Evolutionary conservation across 2,797 vertebrate genomes (phyloP), one percentile per base, ranked within the genome.

Genomic region (Characodon lateralis): DNA sequence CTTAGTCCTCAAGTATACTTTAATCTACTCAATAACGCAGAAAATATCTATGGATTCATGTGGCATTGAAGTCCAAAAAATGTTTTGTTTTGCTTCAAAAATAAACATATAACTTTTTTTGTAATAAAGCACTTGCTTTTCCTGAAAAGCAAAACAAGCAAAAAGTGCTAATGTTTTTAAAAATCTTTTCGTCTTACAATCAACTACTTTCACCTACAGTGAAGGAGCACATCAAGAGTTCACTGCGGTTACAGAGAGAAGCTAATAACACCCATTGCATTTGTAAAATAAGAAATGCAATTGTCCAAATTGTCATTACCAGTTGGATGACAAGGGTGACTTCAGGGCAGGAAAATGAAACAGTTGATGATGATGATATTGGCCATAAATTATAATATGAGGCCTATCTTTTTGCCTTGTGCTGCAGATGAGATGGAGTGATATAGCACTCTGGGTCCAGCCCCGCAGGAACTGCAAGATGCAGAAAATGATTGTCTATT

Each of bases 361-460:
- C 55, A 39, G 73, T 80, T 82, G 51, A 89, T 84, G 84, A 87
- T 88, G 80, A 89, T 84, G 83, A 93, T 88, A 86, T 88, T 83
- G 91, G 66, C 78, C 72, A 82, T 90, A 82, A 85, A 91, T 89
- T 86, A 78, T 79, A 85, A 88, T 86, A 78, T 78, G 74, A 59
- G 76, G 43, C 71, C 84, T 87, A 84, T 88, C 72, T 87, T 77
- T 85, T 71, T 77, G 53, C 87, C 78, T 83, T 35, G 51, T 48
- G 71, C 72, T 0, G 56, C 74, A 86, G 78, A 91, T 76, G 79
- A 91, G 77, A 90, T 81, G 76, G 69, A 74, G 79, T 72, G 87
- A 87, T 80, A 31, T 46, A 74, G 56, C 78, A 78, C 90, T 80
- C 86, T 58, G 72, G 77, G 83, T 82, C 51, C 24, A 63, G 51